Evolutionary conservation across 2,888 invertebrate species (phyloP), one percentile per base, ranked within the genome.

Genomic region (Euclidia mi): DNA sequence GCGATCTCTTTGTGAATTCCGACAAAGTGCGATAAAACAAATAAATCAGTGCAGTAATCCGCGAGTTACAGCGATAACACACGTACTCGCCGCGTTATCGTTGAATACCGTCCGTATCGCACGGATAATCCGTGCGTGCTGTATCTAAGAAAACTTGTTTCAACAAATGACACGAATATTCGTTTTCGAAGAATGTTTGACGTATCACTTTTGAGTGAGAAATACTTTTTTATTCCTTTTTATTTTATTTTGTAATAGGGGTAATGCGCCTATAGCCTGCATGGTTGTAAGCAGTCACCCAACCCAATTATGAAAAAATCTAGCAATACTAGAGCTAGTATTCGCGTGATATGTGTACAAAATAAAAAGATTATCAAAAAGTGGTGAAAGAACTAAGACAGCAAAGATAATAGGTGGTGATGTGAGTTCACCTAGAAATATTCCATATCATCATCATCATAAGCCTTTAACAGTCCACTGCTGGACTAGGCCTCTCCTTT

Each of bases 21-120:
- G 90, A 81, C 87, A 74, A 65, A 71, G 55, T 49, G 70, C 81
- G 90, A 89, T 90, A 88, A 78, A 82, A 84, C 71, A 82, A 64
- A 85, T 84, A 90, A 93, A 93, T 92, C 92, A 90, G 85, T 84
- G 85, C 68, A 71, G 75, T 89, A 89, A 90, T 89, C 85, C 85
- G 65, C 76, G 70, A 79, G 78, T 81, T 65, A 81, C 64, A 64
- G 62, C 76, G 87, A 89, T 91, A 92, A 82, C 76, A 71, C 82
- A 80, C 82, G 82, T 87, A 84, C 81, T 79, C 72, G 70, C 63
- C 79, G 72, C 79, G 71, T 80, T 84, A 87, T 84, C 84, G 71
- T 55, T 48, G 50, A 49, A 60, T 52, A 41, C 35, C 40, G 56
- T 32, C 45, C 76, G 79, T 68, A 73, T 61, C 71, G 43, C 60